Conservation (phyloP, 2,888 invertebrate species). For the Drosophila mettleri region DNA sequence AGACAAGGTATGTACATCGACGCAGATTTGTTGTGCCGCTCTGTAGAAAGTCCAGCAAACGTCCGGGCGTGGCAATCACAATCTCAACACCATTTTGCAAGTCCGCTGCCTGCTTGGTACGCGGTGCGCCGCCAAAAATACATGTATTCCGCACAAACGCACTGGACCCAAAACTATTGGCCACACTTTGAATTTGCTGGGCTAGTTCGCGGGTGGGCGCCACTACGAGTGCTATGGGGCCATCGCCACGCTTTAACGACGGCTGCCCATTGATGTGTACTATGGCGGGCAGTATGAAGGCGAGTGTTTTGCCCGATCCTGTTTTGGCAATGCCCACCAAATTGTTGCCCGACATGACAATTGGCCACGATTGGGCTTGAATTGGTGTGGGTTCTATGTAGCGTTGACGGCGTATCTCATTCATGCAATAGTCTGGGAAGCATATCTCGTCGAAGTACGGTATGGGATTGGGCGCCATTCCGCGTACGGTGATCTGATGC, state of each 20-base stretch:
- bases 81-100: constrained; percentile 93
- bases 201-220: constrained; percentile 92
- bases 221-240: constrained; percentile 92
- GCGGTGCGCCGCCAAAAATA: constrained; percentile 97
- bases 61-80: constrained; percentile 95
- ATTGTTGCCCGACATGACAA: constrained; percentile 92
- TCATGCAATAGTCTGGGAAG: constrained; percentile 91
- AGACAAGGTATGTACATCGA: constrained; percentile 92
- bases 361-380: constrained; percentile 94
- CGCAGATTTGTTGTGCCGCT: constrained; percentile 90
- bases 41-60: constrained; percentile 94
- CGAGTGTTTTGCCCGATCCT: constrained; percentile 92
- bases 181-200: constrained; percentile 93
- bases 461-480: constrained; percentile 91
- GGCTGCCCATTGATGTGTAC: constrained; percentile 94
- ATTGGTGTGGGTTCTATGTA: constrained; percentile 92
- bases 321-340: constrained; percentile 95
- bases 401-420: constrained; percentile 88
- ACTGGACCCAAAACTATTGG: constrained; percentile 91
- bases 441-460: constrained; percentile 92
- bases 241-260: constrained; percentile 91
- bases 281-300: constrained; percentile 93
- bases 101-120: constrained; percentile 90
- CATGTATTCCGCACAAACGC: constrained; percentile 93
- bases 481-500: constrained; percentile 91